These are phyloP conservation scores for Nephila pilipes DNA, from an alignment of 1,140 invertebrate species.

Conservation along the genomic window DNA sequence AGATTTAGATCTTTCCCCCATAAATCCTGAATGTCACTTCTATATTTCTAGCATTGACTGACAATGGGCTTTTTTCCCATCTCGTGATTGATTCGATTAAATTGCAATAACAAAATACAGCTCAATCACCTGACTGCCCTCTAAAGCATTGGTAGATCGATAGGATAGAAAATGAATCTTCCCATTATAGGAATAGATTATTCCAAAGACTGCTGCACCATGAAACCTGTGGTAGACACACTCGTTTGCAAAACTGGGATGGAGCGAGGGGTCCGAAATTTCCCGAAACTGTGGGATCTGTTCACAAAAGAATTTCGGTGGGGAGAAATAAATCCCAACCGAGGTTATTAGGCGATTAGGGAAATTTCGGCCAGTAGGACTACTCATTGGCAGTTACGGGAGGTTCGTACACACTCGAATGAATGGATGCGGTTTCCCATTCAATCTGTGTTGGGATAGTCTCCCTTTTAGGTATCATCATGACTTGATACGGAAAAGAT, in stretches of 20 bases:
- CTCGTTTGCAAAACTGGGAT: no score
- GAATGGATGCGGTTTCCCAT: not conserved
- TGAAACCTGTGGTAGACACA: no score
- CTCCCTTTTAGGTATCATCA: not conserved
- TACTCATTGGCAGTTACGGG: no score
- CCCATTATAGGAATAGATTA: not conserved
- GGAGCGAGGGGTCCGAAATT: no score
- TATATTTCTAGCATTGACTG: not conserved
- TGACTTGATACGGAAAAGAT: not conserved
- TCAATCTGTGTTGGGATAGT: not conserved
- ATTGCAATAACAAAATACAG: not conserved
- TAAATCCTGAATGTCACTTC: no score
- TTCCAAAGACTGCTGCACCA: not conserved
- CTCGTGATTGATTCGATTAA: not conserved
- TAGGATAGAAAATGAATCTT: not conserved
- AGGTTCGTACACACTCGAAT: not conserved
- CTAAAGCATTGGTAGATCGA: not conserved
- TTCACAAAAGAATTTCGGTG: not conserved
- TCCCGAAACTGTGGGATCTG: not conserved
- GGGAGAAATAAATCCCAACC: not conserved
- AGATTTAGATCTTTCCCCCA: no score
- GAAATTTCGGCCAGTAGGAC: not conserved
- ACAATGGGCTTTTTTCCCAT: not conserved
- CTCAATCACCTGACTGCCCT: not conserved
- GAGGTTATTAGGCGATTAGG: not conserved